A percentile compares a stretch with the other conserved stretches of the same genome.
phyloP scores from a whole-genome alignment of 1,140 invertebrate genomes.

The Anastrepha obliqua region DNA sequence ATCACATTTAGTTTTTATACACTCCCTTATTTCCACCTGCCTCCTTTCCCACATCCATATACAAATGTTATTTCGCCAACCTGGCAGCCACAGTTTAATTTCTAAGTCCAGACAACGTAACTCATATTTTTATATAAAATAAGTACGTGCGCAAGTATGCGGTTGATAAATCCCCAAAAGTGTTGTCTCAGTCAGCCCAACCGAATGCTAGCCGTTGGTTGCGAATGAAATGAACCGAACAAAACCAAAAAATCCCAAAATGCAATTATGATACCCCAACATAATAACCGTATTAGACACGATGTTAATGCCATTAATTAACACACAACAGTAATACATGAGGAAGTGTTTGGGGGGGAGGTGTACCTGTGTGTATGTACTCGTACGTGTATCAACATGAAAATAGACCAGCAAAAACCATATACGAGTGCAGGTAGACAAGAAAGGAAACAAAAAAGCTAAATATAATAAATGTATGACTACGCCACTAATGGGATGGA shows the following conservation, averaged over 20 bases:
- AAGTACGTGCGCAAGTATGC: not conserved
- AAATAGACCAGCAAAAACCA: not conserved
- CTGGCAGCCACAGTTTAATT: not conserved
- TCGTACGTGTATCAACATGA: not conserved
- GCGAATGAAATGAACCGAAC: not conserved
- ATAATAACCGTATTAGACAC: slow-evolving; percentile 40
- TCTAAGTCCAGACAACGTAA: slow-evolving; percentile 5
- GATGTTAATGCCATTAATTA: slow-evolving; percentile 53
- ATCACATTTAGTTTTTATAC: too few relatives aligned
- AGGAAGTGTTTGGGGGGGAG: not conserved
- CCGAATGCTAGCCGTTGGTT: not conserved
- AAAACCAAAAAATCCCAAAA: not conserved
- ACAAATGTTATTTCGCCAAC: not conserved
- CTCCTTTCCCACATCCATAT: too few relatives aligned
- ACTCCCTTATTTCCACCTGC: too few relatives aligned
- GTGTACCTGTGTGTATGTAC: not conserved
- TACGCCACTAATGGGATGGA: too few relatives aligned
- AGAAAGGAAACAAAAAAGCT: too few relatives aligned
- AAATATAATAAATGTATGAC: too few relatives aligned
- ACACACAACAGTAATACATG: not conserved
- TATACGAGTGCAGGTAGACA: too few relatives aligned
- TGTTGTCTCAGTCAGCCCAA: not conserved
- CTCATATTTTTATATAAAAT: not conserved
- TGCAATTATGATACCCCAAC: slow-evolving; percentile 18
- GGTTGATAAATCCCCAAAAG: slow-evolving; percentile 1